These are phyloP conservation scores for Callyntrura sp. DNA, from an alignment of 2,888 invertebrate species.

Conservation along the genomic window DNA sequence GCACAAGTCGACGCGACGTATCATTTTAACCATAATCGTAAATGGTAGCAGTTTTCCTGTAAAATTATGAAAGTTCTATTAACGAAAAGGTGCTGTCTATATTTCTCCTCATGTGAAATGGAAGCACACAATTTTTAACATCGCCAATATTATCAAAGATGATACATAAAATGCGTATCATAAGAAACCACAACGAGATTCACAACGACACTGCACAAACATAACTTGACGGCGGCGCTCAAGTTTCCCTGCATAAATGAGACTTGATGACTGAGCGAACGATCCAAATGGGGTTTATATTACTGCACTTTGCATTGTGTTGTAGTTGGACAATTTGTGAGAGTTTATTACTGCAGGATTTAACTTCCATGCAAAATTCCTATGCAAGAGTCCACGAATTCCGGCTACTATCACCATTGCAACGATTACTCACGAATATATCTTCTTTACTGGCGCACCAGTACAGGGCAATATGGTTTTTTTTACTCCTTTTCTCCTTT, in stretches of 20 bases:
- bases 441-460: slow-evolving; percentile 12
- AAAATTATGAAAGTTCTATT: no score
- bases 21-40: no score
- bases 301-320: slow-evolving; percentile 7
- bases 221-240: neutral
- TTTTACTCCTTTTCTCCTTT: slow-evolving; percentile 12
- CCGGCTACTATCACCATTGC: slow-evolving; percentile 25
- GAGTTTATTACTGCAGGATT: slow-evolving; percentile 41
- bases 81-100: no score
- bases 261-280: neutral
- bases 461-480: slow-evolving; percentile 45
- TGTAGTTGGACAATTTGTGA: neutral
- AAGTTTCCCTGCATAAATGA: neutral
- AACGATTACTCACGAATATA: slow-evolving; percentile 44
- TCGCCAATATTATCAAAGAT: no score
- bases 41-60: no score
- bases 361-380: slow-evolving; percentile 37
- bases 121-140: no score
- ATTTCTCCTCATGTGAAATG: no score
- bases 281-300: neutral
- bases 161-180: no score
- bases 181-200: no score
- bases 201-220: no score
- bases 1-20: no score
- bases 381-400: slow-evolving; percentile 4